These are phyloP conservation scores for Mionectes macconnelli DNA, from an alignment of 2,113 vertebrate species.

Conservation along the genomic window DNA sequence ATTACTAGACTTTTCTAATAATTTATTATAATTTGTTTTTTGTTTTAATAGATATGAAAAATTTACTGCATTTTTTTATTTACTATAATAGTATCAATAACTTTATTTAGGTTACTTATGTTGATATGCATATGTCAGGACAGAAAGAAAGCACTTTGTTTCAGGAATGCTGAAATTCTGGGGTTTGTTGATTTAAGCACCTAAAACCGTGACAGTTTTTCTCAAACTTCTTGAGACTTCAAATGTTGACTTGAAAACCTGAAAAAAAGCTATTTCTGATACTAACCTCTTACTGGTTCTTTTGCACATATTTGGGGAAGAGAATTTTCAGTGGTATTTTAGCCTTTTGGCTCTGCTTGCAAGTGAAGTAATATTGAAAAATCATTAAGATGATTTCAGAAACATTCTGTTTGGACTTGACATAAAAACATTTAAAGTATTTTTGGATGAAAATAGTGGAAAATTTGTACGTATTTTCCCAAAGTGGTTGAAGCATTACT, in stretches of 20 bases:
- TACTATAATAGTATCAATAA: background rate
- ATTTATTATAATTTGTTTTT: background rate
- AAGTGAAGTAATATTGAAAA: constrained; percentile 35
- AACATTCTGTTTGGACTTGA: background rate
- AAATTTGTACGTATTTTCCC: constrained; percentile 3
- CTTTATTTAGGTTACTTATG: background rate
- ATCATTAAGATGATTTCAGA: constrained; percentile 41
- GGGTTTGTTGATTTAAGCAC: background rate
- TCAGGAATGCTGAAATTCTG: background rate
- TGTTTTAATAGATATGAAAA: background rate
- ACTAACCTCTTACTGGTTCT: background rate
- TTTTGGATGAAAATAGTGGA: constrained; percentile 30
- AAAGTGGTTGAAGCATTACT: background rate
- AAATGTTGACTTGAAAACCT: background rate
- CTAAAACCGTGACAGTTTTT: background rate
- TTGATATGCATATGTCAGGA: background rate
- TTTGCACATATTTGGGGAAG: background rate
- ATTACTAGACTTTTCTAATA: background rate
- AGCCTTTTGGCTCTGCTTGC: background rate
- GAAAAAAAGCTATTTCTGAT: background rate
- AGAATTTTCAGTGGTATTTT: constrained; percentile 11
- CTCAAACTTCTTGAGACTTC: background rate
- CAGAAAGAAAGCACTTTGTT: background rate
- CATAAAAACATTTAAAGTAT: constrained; percentile 4
- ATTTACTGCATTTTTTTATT: background rate